phyloP scores from a whole-genome alignment of 2,888 invertebrate genomes.

The Pseudoips prasinana region DNA sequence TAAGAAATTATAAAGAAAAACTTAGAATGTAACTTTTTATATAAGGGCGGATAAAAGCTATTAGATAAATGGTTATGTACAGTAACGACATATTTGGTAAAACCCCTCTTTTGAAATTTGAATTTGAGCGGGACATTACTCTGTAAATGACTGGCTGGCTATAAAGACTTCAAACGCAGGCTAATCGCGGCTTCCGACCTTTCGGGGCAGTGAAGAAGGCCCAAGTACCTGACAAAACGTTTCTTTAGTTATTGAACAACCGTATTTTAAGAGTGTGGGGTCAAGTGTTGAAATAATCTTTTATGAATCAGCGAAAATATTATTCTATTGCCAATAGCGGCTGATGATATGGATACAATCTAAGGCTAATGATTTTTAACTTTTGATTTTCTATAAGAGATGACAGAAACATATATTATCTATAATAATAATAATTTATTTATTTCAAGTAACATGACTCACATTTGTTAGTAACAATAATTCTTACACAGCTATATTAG shows the following conservation, averaged over 20 bases:
- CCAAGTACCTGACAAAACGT: constrained; percentile 62
- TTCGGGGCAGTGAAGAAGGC: constrained; percentile 60
- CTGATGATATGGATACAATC: too few relatives aligned
- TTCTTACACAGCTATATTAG: too few relatives aligned
- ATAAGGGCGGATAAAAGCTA: constrained; percentile 30
- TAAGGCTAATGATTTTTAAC: too few relatives aligned
- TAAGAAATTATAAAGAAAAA: too few relatives aligned
- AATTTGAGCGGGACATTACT: constrained; percentile 73
- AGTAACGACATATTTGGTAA: constrained; percentile 55
- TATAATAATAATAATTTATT: too few relatives aligned
- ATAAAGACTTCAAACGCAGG: constrained; percentile 78
- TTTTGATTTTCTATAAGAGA: too few relatives aligned
- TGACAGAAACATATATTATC: too few relatives aligned
- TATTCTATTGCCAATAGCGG: too few relatives aligned
- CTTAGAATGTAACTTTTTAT: constrained; percentile 37
- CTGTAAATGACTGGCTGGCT: constrained; percentile 70
- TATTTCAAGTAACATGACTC: too few relatives aligned
- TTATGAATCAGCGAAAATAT: constrained; percentile 25
- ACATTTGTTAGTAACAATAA: too few relatives aligned
- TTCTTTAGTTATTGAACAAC: constrained; percentile 59
- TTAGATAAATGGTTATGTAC: constrained; percentile 25
- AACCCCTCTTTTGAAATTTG: constrained; percentile 68
- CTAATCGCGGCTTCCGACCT: constrained; percentile 80
- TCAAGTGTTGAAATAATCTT: constrained; percentile 38
- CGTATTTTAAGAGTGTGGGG: constrained; percentile 51